A percentile compares a stretch with the other conserved stretches of the same genome.
These are phyloP conservation scores for Platyscapa corneri DNA, from an alignment of 1,140 invertebrate genomes.

Conservation along the genomic window DNA sequence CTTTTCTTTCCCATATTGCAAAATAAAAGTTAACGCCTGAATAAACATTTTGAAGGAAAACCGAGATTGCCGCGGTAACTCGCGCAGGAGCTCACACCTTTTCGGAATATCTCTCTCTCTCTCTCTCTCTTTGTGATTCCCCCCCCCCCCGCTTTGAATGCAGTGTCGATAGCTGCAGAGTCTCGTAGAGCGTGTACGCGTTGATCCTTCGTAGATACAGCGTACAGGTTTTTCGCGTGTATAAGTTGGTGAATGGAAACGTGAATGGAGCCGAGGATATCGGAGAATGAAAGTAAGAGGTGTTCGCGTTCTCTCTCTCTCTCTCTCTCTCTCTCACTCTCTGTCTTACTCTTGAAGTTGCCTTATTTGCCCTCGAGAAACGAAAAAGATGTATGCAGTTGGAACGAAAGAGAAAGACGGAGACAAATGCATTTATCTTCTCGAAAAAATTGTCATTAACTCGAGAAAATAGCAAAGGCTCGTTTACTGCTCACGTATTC, in stretches of 20 bases:
- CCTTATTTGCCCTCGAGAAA: constrained; percentile 20
- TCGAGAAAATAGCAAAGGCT: constrained; percentile 4
- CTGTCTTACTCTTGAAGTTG: background rate
- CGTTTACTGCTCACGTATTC: background rate
- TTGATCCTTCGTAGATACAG: background rate
- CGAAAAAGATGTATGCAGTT: background rate
- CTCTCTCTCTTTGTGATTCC: background rate
- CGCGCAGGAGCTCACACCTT: background rate
- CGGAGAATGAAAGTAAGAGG: constrained; percentile 66
- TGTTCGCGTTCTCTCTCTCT: constrained; percentile 44
- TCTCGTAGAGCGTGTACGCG: background rate
- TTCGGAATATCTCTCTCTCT: background rate
- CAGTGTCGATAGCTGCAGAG: background rate
- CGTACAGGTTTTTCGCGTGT: constrained; percentile 29
- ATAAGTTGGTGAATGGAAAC: constrained; percentile 60
- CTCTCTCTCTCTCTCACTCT: constrained; percentile 4
- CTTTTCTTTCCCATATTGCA: background rate
- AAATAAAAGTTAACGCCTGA: constrained; percentile 28
- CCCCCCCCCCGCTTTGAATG: background rate
- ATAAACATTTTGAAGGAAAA: background rate
- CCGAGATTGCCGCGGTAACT: too few relatives aligned
- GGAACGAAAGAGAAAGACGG: background rate
- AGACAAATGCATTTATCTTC: background rate
- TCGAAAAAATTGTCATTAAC: constrained; percentile 33
- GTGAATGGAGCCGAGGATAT: constrained; percentile 59